phyloP scores from a whole-genome alignment of 2,113 vertebrate species.

The Thymallus thymallus region DNA sequence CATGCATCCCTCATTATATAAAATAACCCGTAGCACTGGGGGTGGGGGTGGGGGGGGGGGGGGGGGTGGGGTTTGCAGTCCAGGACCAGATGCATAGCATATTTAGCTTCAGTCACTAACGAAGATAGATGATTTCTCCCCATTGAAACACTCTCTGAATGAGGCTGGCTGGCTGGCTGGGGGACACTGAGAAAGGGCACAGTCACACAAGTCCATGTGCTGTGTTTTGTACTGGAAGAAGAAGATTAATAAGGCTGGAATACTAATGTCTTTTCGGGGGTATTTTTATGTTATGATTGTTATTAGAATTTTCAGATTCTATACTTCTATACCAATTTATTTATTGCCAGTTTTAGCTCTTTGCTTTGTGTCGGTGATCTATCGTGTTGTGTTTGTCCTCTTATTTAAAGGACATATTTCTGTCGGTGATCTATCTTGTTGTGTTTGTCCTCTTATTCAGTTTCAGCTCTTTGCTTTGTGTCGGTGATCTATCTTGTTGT shows the following conservation, averaged over 20 bases:
- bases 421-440: no score
- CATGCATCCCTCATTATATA: slow-evolving; percentile 57
- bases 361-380: background rate
- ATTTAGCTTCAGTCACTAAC: slow-evolving; percentile 71
- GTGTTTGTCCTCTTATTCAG: background rate
- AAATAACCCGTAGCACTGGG: slow-evolving; percentile 58
- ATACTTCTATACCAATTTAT: background rate
- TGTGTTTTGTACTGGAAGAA: slow-evolving; percentile 34
- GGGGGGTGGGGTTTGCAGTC: slow-evolving; percentile 42
- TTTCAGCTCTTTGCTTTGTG: background rate
- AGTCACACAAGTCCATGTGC: slow-evolving; percentile 47
- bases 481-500: background rate
- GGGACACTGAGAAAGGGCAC: slow-evolving; percentile 43
- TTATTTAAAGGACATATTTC: no score
- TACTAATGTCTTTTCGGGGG: slow-evolving; percentile 30
- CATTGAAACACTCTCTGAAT: slow-evolving; percentile 42
- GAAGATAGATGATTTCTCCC: slow-evolving; percentile 71
- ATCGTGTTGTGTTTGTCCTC: no score
- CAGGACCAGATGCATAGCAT: slow-evolving; percentile 71
- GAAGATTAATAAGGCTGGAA: slow-evolving; percentile 40
- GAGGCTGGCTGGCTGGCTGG: slow-evolving; percentile 32
- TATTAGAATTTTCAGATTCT: background rate
- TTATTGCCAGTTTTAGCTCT: background rate
- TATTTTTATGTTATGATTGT: slow-evolving; percentile 20
- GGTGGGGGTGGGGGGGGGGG: slow-evolving; percentile 35